Base-by-base conservation (phyloP, 2,113 vertebrate species). In the Takifugu flavidus region DNA sequence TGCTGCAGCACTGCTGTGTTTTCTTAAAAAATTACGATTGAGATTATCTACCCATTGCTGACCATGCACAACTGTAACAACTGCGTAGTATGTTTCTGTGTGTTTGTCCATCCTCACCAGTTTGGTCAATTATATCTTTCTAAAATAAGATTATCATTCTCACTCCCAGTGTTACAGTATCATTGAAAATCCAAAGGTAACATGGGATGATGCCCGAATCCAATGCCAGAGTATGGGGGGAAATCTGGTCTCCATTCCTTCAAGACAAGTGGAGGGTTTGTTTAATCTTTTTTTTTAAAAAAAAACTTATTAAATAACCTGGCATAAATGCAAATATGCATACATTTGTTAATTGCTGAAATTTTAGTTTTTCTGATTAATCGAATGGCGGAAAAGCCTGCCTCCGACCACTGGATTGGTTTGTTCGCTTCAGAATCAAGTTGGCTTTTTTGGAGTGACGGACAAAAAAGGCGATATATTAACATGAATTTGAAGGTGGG, bases 91-190 rank as follows among this genome's bases (percentile, higher is more conserved):
- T 56, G 5, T 13, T 12, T 42, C 46, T 42, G n/a, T 64, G 13
- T 2, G 53, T 49, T 31, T 20, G 20, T 20, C 20, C 20, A 20
- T 20, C 20, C 20, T 20, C 20, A 20, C 20, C 20, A 20, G 20
- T 20, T 20, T 20, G 20, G 20, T 20, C 20, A 29, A 46, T 45
- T 28, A 28, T 1, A 2, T 46, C 29, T 43, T 53, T 47, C 15
- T 25, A 44, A 53, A 42, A 56, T 31, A 26, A 46, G 5, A 27
- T 2, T 31, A 1, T 34, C 34, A 28, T 39, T 49, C 1, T 49
- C 27, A 29, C n/a, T 11, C 27, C 39, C 49, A 98, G 95, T 98
- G 95, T 80, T 94, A 92, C 80, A 93, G 66, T 72, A 71, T 95
- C 25, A 86, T 92, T 80, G 88, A 29, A 5, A 70, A 60, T 71